These are phyloP conservation scores for Netelia inedita DNA, from an alignment of 2,888 invertebrate genomes.

Conservation along the genomic window DNA sequence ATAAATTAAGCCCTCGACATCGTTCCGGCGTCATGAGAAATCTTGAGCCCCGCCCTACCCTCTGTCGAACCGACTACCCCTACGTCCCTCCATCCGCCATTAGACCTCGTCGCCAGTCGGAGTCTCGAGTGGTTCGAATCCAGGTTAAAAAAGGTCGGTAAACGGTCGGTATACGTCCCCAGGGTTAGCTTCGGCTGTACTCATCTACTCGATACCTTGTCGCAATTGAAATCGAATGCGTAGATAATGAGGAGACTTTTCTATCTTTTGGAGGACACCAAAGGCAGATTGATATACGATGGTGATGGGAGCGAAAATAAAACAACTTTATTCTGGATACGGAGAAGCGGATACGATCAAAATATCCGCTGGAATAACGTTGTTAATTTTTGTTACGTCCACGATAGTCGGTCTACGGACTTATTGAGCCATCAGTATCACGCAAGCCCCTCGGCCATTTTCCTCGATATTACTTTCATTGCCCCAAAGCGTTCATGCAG, in stretches of 20 bases:
- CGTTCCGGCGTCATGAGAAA: no score
- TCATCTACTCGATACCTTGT: neutral
- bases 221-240: neutral
- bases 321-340: neutral
- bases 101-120: no score
- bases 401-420: slow-evolving; percentile 17
- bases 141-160: no score
- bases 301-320: neutral
- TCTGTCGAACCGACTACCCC: no score
- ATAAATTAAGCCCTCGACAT: no score
- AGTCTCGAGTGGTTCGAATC: no score
- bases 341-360: neutral
- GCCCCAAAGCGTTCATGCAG: slow-evolving; percentile 31
- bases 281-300: neutral
- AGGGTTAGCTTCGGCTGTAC: no score
- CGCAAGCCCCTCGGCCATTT: slow-evolving; percentile 11
- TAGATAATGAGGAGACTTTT: neutral
- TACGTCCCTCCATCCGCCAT: no score
- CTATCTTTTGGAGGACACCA: neutral
- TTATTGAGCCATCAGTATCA: slow-evolving; percentile 46
- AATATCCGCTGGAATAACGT: neutral
- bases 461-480: slow-evolving; percentile 49
- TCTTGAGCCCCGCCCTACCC: no score
- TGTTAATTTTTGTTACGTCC: neutral
- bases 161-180: no score